Evolutionary conservation across 92 coral and sea anemone genomes (phyloP).

Genomic region (Zoanthus gigantus): DNA sequence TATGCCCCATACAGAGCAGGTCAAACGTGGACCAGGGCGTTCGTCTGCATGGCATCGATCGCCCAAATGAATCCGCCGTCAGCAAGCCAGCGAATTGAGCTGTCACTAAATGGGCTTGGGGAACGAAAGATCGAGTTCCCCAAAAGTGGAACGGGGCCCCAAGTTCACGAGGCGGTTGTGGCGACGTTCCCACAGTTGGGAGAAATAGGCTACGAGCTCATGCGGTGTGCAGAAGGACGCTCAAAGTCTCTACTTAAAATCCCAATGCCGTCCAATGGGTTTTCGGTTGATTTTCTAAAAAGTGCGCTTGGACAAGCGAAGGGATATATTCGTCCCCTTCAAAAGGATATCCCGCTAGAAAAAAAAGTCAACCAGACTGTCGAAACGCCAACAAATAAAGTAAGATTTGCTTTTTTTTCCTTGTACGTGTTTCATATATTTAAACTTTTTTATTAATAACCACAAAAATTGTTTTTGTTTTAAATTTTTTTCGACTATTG

Average conservation of each 20-base stretch:
- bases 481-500: too few relatives aligned
- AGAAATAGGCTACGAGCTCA: constrained; percentile 38
- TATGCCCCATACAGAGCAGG: neutral
- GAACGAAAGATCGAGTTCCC: constrained; percentile 60
- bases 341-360: constrained; percentile 23
- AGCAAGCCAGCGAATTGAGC: constrained; percentile 50
- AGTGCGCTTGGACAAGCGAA: constrained; percentile 60
- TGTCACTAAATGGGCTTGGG: constrained; percentile 58
- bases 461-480: too few relatives aligned
- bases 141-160: constrained; percentile 50
- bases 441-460: neutral
- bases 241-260: constrained; percentile 48
- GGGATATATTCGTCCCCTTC: constrained; percentile 50
- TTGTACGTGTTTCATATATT: neutral
- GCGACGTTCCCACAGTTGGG: constrained; percentile 53
- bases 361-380: neutral
- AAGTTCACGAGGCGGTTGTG: constrained; percentile 37
- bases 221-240: constrained; percentile 33
- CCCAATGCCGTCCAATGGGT: constrained; percentile 42
- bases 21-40: constrained; percentile 43
- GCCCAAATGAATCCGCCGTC: constrained; percentile 50
- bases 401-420: neutral
- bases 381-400: neutral
- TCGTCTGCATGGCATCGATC: constrained; percentile 61
- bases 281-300: constrained; percentile 40